These are phyloP conservation scores for Ctena decussata DNA, from an alignment of 2,888 invertebrate species.

Conservation along the genomic window DNA sequence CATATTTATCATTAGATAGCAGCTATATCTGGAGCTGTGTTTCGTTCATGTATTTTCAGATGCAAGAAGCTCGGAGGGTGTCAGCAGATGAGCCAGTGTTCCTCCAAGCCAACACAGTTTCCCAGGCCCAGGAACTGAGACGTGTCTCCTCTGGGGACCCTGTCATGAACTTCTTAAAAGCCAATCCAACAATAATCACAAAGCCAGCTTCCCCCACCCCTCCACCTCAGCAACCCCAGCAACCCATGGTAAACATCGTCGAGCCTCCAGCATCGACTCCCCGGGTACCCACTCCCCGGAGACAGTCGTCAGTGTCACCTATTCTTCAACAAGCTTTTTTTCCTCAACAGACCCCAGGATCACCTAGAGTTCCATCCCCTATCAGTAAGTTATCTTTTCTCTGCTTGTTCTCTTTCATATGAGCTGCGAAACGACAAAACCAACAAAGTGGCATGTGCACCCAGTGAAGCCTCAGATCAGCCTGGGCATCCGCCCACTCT, in stretches of 20 bases:
- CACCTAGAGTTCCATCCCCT: conserved; percentile 84
- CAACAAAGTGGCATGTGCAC: too few relatives aligned
- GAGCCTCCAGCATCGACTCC: conserved; percentile 70
- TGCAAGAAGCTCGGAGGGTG: conserved; percentile 23
- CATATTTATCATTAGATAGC: too few relatives aligned
- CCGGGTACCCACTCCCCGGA: conserved; percentile 67
- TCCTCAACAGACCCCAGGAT: conserved; percentile 72
- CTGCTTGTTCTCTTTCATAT: not conserved
- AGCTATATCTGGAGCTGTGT: too few relatives aligned
- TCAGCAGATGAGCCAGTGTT: conserved; percentile 78
- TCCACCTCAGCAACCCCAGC: conserved; percentile 71
- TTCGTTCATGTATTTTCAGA: not conserved
- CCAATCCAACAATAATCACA: conserved; percentile 84
- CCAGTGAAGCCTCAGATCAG: too few relatives aligned
- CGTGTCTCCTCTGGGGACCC: conserved; percentile 71
- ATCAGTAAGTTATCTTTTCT: conserved; percentile 80
- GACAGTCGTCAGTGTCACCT: conserved; percentile 48
- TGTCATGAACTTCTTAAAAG: conserved; percentile 82
- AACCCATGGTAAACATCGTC: conserved; percentile 59
- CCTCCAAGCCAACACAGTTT: conserved; percentile 83
- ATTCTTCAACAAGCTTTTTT: conserved; percentile 69
- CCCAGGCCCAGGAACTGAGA: not conserved
- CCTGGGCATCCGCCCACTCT: too few relatives aligned
- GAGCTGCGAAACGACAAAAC: too few relatives aligned
- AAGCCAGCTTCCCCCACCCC: conserved; percentile 84